Conservation (phyloP, 2,797 vertebrate genomes). For the Acanthopagrus latus region DNA sequence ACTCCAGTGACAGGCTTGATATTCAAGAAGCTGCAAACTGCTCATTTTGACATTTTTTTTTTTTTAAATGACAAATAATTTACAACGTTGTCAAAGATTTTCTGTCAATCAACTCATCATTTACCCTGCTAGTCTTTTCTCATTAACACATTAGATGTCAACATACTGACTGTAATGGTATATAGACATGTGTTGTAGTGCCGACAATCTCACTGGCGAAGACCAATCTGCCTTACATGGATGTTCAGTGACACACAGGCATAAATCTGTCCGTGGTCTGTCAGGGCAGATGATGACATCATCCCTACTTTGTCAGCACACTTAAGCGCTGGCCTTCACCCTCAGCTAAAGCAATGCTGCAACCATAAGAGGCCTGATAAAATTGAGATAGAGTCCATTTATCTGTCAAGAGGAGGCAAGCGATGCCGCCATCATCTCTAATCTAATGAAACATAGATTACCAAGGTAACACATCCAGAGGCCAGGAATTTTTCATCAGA, state of each 20-base stretch:
- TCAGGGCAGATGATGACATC: conserved; percentile 47
- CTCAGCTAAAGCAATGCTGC: conserved; percentile 30
- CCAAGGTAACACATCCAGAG: conserved; percentile 51
- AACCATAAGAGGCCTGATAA: conserved; percentile 54
- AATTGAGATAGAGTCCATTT: conserved; percentile 62
- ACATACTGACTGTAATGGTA: not conserved
- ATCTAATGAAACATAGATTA: conserved; percentile 66
- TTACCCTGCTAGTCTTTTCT: not conserved
- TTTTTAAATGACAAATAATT: not conserved
- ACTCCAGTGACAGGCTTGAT: not conserved
- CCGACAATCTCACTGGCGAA: not conserved
- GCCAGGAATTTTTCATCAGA: conserved; percentile 51
- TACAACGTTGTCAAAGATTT: not conserved
- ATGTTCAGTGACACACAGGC: not conserved
- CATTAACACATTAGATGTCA: not conserved
- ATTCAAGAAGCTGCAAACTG: not conserved
- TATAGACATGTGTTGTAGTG: not conserved
- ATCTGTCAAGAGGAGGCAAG: conserved; percentile 63
- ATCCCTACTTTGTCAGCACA: conserved; percentile 41
- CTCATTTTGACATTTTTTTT: not conserved
- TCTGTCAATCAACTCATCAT: not conserved
- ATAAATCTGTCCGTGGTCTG: conserved; percentile 38
- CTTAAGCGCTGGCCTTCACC: conserved; percentile 49
- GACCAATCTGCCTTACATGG: not conserved
- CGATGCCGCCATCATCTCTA: conserved; percentile 52